phyloP scores from a whole-genome alignment of 2,888 invertebrate genomes.

The Ochropleura leucogaster region DNA sequence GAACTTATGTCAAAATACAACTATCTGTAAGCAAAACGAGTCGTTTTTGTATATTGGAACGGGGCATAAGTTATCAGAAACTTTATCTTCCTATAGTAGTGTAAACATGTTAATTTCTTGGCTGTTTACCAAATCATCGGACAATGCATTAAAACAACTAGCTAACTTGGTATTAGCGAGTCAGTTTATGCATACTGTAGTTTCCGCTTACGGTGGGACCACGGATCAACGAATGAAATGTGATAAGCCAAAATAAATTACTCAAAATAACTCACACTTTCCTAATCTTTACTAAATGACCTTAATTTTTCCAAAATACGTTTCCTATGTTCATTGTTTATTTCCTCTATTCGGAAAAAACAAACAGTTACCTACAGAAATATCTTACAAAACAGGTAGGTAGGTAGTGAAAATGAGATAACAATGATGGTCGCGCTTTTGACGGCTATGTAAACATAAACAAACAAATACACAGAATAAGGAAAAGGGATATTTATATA shows the following conservation, averaged over 20 bases:
- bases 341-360: not conserved
- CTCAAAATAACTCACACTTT: not conserved
- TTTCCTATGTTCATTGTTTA: not conserved
- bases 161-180: constrained; percentile 6
- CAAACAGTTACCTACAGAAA: not conserved
- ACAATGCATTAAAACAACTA: not conserved
- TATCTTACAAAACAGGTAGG: not conserved
- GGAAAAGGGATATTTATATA: not conserved
- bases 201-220: constrained; percentile 53
- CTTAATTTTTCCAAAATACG: not conserved
- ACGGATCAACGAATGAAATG: constrained; percentile 33
- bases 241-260: constrained; percentile 49
- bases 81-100: not conserved
- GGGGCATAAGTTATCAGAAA: not conserved
- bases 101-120: constrained; percentile 30
- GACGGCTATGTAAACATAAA: not conserved
- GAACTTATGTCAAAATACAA: too few species aligned
- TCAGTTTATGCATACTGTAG: not conserved
- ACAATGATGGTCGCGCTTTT: not conserved
- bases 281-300: not conserved
- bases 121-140: not conserved
- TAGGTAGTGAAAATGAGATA: not conserved
- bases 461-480: constrained; percentile 2
- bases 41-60: too few species aligned
- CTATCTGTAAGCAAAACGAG: too few species aligned